phyloP scores from a whole-genome alignment of 2,113 vertebrate genomes.

The Octodon degus region DNA sequence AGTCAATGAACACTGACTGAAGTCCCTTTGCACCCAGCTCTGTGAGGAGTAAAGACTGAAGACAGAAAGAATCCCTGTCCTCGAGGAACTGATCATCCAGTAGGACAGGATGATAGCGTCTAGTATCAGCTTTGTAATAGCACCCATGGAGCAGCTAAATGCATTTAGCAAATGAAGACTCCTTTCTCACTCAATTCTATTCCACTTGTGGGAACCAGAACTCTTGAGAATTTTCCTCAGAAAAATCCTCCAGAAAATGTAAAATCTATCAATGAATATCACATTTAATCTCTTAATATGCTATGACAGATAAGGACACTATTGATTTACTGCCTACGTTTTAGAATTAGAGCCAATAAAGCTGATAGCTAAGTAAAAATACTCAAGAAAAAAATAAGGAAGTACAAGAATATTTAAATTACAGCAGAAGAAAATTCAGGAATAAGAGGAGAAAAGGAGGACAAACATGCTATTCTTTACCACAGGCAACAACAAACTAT shows the following conservation, averaged over 20 bases:
- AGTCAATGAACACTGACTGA: constrained; percentile 7
- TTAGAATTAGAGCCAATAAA: background rate
- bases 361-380: background rate
- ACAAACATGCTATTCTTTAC: constrained; percentile 32
- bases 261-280: background rate
- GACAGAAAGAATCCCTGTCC: background rate
- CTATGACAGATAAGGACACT: constrained; percentile 34
- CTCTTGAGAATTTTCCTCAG: background rate
- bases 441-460: background rate
- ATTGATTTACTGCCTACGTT: background rate
- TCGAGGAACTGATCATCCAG: background rate
- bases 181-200: background rate
- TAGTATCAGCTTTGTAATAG: background rate
- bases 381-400: constrained; percentile 27
- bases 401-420: background rate
- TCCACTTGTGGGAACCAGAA: background rate
- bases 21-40: background rate
- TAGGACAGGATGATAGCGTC: background rate
- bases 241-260: background rate
- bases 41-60: background rate
- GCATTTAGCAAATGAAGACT: background rate
- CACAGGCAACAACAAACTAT: background rate
- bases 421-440: background rate
- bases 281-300: constrained; percentile 13
- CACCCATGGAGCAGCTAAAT: background rate